These are phyloP conservation scores for Junonia oenone DNA, from an alignment of 2,888 invertebrate species.

Conservation along the genomic window DNA sequence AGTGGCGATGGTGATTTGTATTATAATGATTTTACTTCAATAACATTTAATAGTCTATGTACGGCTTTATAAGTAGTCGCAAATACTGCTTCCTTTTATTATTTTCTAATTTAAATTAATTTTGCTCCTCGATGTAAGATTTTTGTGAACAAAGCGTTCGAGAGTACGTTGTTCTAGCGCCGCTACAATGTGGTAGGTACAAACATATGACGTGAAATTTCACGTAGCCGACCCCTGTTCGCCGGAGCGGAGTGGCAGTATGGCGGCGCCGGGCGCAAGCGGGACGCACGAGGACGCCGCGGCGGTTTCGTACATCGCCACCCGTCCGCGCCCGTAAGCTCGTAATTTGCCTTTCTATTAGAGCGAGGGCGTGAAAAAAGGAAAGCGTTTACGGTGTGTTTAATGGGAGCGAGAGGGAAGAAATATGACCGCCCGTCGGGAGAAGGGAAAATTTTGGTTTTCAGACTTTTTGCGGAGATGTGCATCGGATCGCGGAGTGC, in stretches of 20 bases:
- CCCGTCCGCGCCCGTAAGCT: conserved; percentile 80
- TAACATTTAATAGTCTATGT: not conserved
- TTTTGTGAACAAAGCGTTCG: conserved; percentile 2
- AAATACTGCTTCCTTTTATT: not conserved
- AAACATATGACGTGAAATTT: conserved; percentile 71
- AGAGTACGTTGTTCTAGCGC: conserved; percentile 18
- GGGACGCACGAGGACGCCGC: conserved; percentile 57
- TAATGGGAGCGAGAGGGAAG: conserved; percentile 79
- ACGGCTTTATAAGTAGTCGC: not conserved
- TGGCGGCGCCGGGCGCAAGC: conserved; percentile 50
- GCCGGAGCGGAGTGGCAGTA: conserved; percentile 57
- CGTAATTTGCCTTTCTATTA: conserved; percentile 81
- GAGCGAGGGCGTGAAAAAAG: conserved; percentile 80
- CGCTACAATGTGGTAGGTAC: conserved; percentile 43
- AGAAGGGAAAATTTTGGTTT: conserved; percentile 78
- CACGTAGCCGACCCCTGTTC: conserved; percentile 68
- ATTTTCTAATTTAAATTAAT: not conserved
- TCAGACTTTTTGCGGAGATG: conserved; percentile 78
- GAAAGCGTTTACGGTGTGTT: conserved; percentile 80
- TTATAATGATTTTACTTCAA: not conserved
- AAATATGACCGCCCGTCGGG: conserved; percentile 75
- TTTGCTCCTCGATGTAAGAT: too few relatives aligned
- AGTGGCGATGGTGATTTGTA: conserved; percentile 30
- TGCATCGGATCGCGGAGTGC: conserved; percentile 68
- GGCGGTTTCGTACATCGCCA: conserved; percentile 78